phyloP scores from a whole-genome alignment of 2,797 vertebrate species.

The Acomys russatus region DNA sequence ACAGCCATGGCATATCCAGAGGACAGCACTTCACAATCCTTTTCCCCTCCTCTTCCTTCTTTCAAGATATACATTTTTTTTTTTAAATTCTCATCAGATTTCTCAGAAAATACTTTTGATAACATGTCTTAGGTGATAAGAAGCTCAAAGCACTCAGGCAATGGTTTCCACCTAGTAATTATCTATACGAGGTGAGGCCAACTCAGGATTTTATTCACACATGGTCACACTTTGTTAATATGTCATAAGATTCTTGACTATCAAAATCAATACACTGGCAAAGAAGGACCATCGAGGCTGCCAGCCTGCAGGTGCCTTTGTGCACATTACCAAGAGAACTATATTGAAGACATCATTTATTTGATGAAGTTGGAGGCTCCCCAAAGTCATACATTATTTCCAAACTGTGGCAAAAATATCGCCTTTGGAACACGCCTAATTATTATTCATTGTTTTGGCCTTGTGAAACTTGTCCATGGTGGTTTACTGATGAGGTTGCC shows the following conservation, averaged over 20 bases:
- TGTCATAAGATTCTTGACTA: slow-evolving; percentile 82
- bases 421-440: slow-evolving; percentile 89
- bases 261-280: slow-evolving; percentile 85
- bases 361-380: slow-evolving; percentile 87
- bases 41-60: not conserved
- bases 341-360: slow-evolving; percentile 88
- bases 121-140: not conserved
- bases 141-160: slow-evolving; percentile 19
- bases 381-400: slow-evolving; percentile 88
- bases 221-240: slow-evolving; percentile 76
- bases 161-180: not conserved
- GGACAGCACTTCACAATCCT: not conserved
- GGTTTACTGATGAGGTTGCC: slow-evolving; percentile 87
- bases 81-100: slow-evolving; percentile 26
- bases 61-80: not conserved
- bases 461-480: slow-evolving; percentile 84
- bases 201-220: not conserved
- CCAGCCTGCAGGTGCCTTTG: slow-evolving; percentile 79
- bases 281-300: slow-evolving; percentile 40
- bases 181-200: slow-evolving; percentile 22
- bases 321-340: slow-evolving; percentile 82
- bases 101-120: slow-evolving; percentile 31
- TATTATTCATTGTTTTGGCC: slow-evolving; percentile 89
- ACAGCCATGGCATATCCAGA: not conserved
- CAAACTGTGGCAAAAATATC: slow-evolving; percentile 87